Conservation (phyloP, 2,797 vertebrate species). For the Microcaecilia unicolor region DNA sequence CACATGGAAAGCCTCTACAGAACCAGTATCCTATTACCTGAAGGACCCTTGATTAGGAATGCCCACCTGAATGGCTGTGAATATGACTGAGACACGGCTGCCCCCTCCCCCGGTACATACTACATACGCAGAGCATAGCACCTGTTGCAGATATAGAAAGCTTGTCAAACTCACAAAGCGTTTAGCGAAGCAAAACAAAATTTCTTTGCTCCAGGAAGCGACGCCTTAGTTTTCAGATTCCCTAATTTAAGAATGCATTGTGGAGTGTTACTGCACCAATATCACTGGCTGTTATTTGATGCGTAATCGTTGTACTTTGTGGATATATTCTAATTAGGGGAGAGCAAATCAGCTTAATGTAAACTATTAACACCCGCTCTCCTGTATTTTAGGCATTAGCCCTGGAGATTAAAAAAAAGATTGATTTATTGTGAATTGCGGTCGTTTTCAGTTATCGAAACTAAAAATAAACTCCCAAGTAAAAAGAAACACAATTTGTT, state of each 20-base stretch:
- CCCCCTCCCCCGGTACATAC: constrained; percentile 35
- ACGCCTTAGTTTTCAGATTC: constrained; percentile 28
- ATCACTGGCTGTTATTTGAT: constrained; percentile 13
- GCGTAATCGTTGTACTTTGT: constrained; percentile 20
- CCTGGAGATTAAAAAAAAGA: constrained; percentile 7
- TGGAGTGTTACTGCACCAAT: constrained; percentile 24
- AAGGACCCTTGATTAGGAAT: constrained; percentile 28
- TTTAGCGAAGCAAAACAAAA: constrained; percentile 25
- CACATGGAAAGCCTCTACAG: constrained; percentile 31
- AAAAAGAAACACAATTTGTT: constrained; percentile 27
- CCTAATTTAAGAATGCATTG: constrained; percentile 19
- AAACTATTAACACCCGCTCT: constrained; percentile 41
- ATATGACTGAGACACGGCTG: constrained; percentile 23
- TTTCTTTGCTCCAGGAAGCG: too few relatives aligned
- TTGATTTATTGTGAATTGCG: constrained; percentile 23
- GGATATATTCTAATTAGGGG: constrained; percentile 25
- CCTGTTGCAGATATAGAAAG: constrained; percentile 44
- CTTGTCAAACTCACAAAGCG: constrained; percentile 17
- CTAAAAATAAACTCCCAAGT: constrained; percentile 30
- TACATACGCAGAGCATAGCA: constrained; percentile 54
- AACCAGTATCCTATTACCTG: constrained; percentile 27
- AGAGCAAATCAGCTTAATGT: constrained; percentile 38
- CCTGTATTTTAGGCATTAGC: constrained; percentile 9
- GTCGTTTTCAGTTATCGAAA: constrained; percentile 28
- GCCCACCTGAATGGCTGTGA: constrained; percentile 31